Conservation (phyloP, 2,797 vertebrate genomes). For the Monodelphis domestica region DNA sequence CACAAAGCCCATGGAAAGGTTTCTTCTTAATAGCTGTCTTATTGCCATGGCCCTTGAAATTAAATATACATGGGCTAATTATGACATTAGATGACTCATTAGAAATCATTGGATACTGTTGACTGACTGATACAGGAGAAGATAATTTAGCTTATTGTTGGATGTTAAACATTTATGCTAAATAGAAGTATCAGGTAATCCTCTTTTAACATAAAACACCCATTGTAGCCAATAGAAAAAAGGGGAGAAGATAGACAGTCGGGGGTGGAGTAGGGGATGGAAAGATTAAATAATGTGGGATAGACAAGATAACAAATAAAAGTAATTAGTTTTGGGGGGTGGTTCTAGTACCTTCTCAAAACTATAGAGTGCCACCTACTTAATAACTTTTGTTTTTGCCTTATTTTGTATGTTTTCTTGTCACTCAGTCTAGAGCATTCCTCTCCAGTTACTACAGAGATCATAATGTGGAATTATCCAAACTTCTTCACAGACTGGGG, state of each 20-base stretch:
- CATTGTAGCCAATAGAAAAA: background rate
- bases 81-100: background rate
- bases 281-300: background rate
- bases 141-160: background rate
- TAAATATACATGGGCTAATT: background rate
- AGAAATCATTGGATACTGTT: background rate
- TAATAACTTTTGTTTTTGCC: background rate
- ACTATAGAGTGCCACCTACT: background rate
- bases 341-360: background rate
- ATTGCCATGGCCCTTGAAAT: constrained; percentile 18
- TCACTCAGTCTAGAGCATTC: constrained; percentile 90
- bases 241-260: background rate
- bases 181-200: background rate
- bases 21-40: background rate
- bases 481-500: constrained; percentile 95
- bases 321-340: background rate
- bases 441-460: constrained; percentile 97
- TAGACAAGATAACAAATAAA: background rate
- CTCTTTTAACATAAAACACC: background rate
- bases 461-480: constrained; percentile 96
- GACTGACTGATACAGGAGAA: background rate
- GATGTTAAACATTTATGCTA: background rate
- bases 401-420: constrained; percentile 8
- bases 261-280: background rate
- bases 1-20: background rate